Percentiles rank a stretch among this genome's conserved stretches.
Evolutionary conservation across 1,140 invertebrate genomes (phyloP).

Genomic region (Ceratoteleas bidentatus): DNA sequence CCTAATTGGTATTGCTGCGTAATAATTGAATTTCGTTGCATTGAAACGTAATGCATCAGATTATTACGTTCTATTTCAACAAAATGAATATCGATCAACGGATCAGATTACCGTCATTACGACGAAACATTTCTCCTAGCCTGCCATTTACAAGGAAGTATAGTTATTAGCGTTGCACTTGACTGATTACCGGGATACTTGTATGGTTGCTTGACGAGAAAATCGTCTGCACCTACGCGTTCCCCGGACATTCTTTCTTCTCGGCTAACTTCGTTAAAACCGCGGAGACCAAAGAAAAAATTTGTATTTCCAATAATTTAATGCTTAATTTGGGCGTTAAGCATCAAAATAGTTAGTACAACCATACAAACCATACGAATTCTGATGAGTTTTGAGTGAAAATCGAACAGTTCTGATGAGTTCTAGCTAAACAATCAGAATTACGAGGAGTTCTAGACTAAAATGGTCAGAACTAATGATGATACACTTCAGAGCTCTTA

Average conservation of each 20-base stretch:
- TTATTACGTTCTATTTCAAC: slow-evolving; percentile 53
- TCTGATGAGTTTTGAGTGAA: no score
- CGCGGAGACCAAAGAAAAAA: slow-evolving; percentile 27
- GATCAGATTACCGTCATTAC: slow-evolving; percentile 50
- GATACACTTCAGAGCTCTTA: no score
- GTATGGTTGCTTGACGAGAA: slow-evolving; percentile 57
- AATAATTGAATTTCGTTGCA: slow-evolving; percentile 48
- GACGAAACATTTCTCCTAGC: slow-evolving; percentile 48
- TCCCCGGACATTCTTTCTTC: slow-evolving; percentile 21
- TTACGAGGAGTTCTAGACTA: no score
- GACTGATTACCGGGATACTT: slow-evolving; percentile 54
- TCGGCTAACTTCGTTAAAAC: slow-evolving; percentile 36
- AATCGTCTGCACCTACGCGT: slow-evolving; percentile 45
- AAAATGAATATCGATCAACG: slow-evolving; percentile 52
- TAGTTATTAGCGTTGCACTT: slow-evolving; percentile 62
- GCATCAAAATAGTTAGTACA: no score
- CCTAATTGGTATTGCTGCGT: slow-evolving; percentile 41
- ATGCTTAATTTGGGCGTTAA: no score
- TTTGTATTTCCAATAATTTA: no score
- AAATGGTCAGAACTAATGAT: no score
- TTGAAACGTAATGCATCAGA: slow-evolving; percentile 37
- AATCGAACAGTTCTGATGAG: no score
- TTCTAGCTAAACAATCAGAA: no score
- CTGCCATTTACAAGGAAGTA: slow-evolving; percentile 43
- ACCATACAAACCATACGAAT: no score